phyloP scores from a whole-genome alignment of 2,888 invertebrate species.

The Monopis laevigella region DNA sequence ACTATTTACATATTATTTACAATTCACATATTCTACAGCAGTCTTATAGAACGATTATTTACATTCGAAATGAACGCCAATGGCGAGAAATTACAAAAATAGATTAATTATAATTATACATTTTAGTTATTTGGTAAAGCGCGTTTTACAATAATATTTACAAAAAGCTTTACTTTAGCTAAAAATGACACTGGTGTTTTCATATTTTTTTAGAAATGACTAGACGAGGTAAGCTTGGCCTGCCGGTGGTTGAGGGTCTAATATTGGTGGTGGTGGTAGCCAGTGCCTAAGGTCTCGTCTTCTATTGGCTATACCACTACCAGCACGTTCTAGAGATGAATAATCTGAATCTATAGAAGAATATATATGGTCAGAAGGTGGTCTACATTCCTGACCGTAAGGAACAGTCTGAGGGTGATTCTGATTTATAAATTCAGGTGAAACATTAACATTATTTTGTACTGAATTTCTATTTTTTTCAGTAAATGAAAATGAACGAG shows the following conservation, averaged over 20 bases:
- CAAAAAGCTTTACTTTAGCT: constrained; percentile 11
- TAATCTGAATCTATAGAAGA: constrained; percentile 92
- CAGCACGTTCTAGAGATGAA: constrained; percentile 80
- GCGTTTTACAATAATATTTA: constrained; percentile 35
- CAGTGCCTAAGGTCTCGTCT: constrained; percentile 55
- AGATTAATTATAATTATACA: constrained; percentile 34
- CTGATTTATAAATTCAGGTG: constrained; percentile 64
- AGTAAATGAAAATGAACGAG: constrained; percentile 69
- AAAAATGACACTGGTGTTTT: constrained; percentile 3
- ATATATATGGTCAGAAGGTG: constrained; percentile 88
- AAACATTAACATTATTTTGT: constrained; percentile 67
- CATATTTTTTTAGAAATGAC: constrained; percentile 32
- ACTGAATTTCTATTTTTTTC: constrained; percentile 50
- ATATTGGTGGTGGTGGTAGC: constrained; percentile 54
- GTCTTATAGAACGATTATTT: constrained; percentile 65
- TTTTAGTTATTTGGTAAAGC: constrained; percentile 65
- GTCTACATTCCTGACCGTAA: constrained; percentile 70
- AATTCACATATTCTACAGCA: constrained; percentile 62
- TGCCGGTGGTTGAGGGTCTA: constrained; percentile 46
- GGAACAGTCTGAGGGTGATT: constrained; percentile 43
- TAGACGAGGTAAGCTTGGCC: constrained; percentile 64
- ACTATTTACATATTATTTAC: constrained; percentile 62
- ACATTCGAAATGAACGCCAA: constrained; percentile 54
- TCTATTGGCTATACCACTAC: constrained; percentile 44
- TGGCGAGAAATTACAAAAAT: constrained; percentile 62